Evolutionary conservation across 2,888 invertebrate species (phyloP), one percentile per base, ranked within the genome.

Genomic region (Sarcophaga carnaria): DNA sequence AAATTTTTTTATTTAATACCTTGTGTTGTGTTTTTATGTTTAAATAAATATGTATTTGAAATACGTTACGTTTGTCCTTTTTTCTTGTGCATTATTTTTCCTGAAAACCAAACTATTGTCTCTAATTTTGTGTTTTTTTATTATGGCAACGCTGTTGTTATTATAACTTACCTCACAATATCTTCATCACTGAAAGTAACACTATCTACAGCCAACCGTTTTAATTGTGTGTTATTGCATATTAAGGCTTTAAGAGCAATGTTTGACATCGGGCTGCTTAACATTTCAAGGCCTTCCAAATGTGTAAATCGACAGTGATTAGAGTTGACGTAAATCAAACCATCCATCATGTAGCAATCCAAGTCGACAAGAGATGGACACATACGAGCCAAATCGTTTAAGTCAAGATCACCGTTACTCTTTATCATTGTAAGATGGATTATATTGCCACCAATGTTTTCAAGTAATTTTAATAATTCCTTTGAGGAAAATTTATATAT

Each of bases 111-210:
- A 4, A 27, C 27, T 27, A 4, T 27, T 27, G 27, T 27, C 27
- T 27, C 27, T 27, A 27, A 27, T 27, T 27, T 27, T 4, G 5
- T 5, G 37, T 1, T 37, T 37, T 37, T 37, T 37, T 37, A 14
- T 49, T 49, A 11, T 49, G 49, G 49, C 14, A 49, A 49, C 1
- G 14, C 11, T 49, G 49, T 14, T 49, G 12, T 54, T 54, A 54
- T 10, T 54, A 54, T 54, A 14, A 54, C 54, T 54, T 92, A 95
- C 95, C 95, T 94, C 62, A 94, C 93, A 90, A 96, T 94, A 91
- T 96, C 96, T 82, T 95, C 95, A 91, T 96, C 96, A 80, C 95
- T 95, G 90, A 96, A 93, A 86, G 94, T 95, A 17, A 96, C 94
- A 89, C 95, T 95, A 90, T 96, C 96, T 0, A 96, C 95, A 2